Evolutionary conservation across 1,140 invertebrate genomes (phyloP), one percentile per base, ranked within the genome.

Genomic region (Teleopsis dalmanni): DNA sequence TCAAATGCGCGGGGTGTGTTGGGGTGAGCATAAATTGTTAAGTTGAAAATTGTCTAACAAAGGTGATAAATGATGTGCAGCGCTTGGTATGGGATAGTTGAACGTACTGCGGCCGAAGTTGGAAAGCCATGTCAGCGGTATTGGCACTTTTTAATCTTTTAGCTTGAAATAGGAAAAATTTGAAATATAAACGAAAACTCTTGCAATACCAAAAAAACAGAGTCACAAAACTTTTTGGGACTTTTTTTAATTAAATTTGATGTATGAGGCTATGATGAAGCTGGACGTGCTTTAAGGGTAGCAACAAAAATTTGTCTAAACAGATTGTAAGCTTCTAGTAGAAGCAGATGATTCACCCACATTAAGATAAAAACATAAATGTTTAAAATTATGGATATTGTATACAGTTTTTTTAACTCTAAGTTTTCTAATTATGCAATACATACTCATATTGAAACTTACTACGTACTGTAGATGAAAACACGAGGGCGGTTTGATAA

Each of bases 181-280:
- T 43, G 26, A 25, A 27, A 27, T 27, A 29, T 43, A 43, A 19
- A 18, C 31, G 25, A 10, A 25, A 25, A 19, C 41, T 29, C 27
- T 29, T 7, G 7, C 7, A 7, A 7, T 8, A 6, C 23, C 25
- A 25, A 43, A 9, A 21, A 18, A 14, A 25, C 22, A 29, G 31
- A 25, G 16, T 31, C 22, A 4, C 26, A 1, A 18, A 25, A 25
- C 11, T 27, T 29, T 21, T 35, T 33, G 13, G 44, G 29, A 46
- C 41, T 27, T 61, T 63, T 65, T 59, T 57, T 65, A 65, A 65
- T 65, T 65, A 65, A 65, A 65, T 65, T 65, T 65, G 62, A 65
- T 65, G 62, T 62, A 65, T 56, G 59, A 63, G 62, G n/a, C n/a
- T n/a, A 42, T 21, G 40, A 16, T 42, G 40, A 26, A 14, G 40